Percentiles rank a stretch among this genome's conserved stretches.
phyloP scores from a whole-genome alignment of 2,797 vertebrate genomes.

The Hydrocynus forskahlii region DNA sequence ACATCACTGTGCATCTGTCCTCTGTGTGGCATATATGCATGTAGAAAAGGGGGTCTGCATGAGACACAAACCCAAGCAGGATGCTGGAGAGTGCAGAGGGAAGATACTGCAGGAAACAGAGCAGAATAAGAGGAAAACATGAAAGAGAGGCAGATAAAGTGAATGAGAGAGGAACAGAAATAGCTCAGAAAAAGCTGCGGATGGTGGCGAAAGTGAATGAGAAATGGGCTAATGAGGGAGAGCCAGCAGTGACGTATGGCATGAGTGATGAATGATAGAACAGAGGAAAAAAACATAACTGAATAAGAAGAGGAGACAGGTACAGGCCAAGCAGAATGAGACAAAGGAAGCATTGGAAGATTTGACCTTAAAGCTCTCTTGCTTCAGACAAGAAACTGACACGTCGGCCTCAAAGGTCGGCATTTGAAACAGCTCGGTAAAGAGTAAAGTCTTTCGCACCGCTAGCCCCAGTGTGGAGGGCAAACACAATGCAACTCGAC shows the following conservation, averaged over 20 bases:
- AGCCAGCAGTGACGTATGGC: constrained; percentile 28
- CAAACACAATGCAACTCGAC: constrained; percentile 18
- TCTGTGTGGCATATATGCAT: not conserved
- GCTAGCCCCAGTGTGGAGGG: not conserved
- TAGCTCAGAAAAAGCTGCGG: constrained; percentile 33
- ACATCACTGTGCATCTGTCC: not conserved
- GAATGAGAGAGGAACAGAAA: constrained; percentile 30
- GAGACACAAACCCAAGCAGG: not conserved
- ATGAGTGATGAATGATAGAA: constrained; percentile 33
- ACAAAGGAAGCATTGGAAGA: constrained; percentile 33
- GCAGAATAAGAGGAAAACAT: constrained; percentile 31
- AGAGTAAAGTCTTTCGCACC: constrained; percentile 18
- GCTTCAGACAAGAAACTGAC: constrained; percentile 16
- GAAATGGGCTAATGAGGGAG: constrained; percentile 36
- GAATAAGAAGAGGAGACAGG: constrained; percentile 9
- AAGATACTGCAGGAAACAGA: constrained; percentile 46
- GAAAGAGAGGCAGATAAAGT: constrained; percentile 32
- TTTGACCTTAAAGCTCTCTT: constrained; percentile 45
- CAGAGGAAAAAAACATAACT: not conserved
- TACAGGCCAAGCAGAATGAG: constrained; percentile 29
- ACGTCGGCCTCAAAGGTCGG: constrained; percentile 38
- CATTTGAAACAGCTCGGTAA: constrained; percentile 14
- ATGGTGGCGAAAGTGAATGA: constrained; percentile 33
- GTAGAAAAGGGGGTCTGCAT: not conserved
- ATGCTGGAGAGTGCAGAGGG: constrained; percentile 33